A percentile compares a stretch with the other conserved stretches of the same genome.
Evolutionary conservation across 2,797 vertebrate genomes (phyloP).

Genomic region (Sphaeramia orbicularis): DNA sequence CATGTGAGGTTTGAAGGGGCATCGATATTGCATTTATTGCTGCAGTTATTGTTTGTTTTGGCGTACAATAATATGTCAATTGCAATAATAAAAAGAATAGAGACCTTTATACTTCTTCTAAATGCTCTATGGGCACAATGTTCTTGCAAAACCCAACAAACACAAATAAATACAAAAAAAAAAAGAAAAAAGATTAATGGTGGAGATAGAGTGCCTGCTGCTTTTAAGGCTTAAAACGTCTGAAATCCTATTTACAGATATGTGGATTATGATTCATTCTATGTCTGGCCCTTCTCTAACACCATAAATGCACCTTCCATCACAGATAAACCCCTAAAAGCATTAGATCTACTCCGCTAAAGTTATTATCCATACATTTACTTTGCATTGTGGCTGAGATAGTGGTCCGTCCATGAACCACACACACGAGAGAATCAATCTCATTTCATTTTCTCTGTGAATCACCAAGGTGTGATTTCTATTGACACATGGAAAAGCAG

Average conservation of each 20-base stretch:
- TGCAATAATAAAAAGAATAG: too few relatives aligned
- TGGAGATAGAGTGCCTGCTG: constrained; percentile 46
- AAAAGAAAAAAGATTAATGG: constrained; percentile 72
- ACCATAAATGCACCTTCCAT: constrained; percentile 69
- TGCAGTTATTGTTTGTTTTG: too few relatives aligned
- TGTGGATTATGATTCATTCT: constrained; percentile 60
- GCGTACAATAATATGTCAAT: too few relatives aligned
- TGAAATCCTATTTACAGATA: constrained; percentile 70
- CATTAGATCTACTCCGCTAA: constrained; percentile 63
- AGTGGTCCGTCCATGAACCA: constrained; percentile 44
- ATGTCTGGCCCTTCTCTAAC: constrained; percentile 63
- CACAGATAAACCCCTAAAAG: constrained; percentile 71
- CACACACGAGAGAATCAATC: constrained; percentile 55
- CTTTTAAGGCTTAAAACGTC: constrained; percentile 56
- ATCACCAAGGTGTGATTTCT: constrained; percentile 71
- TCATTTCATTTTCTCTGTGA: constrained; percentile 70
- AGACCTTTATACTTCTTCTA: too few relatives aligned
- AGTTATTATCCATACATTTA: constrained; percentile 71
- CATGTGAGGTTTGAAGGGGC: too few relatives aligned
- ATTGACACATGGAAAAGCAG: constrained; percentile 59
- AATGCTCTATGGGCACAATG: too few relatives aligned
- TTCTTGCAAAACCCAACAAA: too few relatives aligned
- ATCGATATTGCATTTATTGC: too few relatives aligned
- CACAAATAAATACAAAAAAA: too few relatives aligned
- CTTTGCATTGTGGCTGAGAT: constrained; percentile 61